A percentile compares a stretch with the other conserved stretches of the same genome.
phyloP scores from a whole-genome alignment of 2,113 vertebrate species.

The Nycticryphes semicollaris region DNA sequence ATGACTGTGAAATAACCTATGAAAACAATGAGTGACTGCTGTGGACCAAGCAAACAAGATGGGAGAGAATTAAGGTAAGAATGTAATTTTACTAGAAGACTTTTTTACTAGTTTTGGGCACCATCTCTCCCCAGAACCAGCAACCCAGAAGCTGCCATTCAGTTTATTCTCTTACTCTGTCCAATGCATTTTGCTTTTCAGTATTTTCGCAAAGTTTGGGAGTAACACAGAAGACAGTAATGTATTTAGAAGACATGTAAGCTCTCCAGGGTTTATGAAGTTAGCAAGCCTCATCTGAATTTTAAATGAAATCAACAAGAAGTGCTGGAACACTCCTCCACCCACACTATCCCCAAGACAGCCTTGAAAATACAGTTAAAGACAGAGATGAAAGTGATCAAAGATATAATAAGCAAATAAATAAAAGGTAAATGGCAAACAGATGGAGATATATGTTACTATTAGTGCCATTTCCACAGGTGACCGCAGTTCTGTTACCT shows the following conservation, averaged over 20 bases:
- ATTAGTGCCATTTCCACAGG: not conserved
- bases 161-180: not conserved
- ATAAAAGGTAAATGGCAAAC: not conserved
- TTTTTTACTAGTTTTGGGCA: not conserved
- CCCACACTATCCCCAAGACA: not conserved
- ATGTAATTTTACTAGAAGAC: not conserved
- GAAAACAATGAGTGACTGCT: not conserved
- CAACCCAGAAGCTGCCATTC: not conserved
- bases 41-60: not conserved
- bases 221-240: not conserved
- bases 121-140: not conserved
- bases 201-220: not conserved
- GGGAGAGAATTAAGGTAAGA: not conserved
- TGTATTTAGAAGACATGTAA: not conserved
- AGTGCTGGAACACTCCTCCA: constrained; percentile 10
- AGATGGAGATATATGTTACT: not conserved
- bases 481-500: not conserved
- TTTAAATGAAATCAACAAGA: constrained; percentile 19
- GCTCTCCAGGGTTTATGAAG: not conserved
- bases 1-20: not conserved
- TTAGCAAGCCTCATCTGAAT: constrained; percentile 11
- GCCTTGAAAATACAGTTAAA: not conserved
- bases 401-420: not conserved
- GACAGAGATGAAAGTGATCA: not conserved
- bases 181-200: not conserved